Percentiles rank a stretch among this genome's conserved stretches.
phyloP scores from a whole-genome alignment of 2,113 vertebrate species.

The Cacatua alba region DNA sequence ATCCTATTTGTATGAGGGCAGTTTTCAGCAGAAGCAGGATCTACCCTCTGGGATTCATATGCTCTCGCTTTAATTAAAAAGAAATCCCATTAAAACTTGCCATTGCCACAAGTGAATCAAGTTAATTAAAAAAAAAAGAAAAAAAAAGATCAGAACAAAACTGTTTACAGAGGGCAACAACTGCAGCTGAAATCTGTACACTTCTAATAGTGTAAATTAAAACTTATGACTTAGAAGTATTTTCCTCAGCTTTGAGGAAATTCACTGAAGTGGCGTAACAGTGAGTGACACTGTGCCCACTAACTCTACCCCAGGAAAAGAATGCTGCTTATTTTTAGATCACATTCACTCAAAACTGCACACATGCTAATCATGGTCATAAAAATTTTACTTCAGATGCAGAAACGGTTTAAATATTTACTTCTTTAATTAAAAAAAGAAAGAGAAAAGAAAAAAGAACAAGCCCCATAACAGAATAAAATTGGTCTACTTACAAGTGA shows the following conservation, averaged over 20 bases:
- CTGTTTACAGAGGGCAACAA: not conserved
- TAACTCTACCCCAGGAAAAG: not conserved
- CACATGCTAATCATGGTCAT: not conserved
- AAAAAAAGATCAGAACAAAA: not conserved
- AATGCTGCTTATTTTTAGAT: not conserved
- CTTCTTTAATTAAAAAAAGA: not conserved
- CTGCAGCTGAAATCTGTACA: not conserved
- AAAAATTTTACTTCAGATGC: not conserved
- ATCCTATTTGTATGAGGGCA: slow-evolving; percentile 3
- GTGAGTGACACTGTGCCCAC: not conserved
- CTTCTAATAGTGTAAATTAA: not conserved
- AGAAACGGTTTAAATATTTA: slow-evolving; percentile 38
- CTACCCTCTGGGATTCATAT: slow-evolving; percentile 24
- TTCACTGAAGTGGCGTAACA: not conserved
- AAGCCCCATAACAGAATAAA: not conserved
- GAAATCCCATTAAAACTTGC: slow-evolving; percentile 44
- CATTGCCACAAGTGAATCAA: slow-evolving; percentile 10
- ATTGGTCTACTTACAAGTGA: not conserved
- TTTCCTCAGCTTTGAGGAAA: not conserved
- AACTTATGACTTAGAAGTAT: not conserved
- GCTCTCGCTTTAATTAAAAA: slow-evolving; percentile 39
- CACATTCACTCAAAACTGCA: not conserved
- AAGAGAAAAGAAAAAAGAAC: not conserved
- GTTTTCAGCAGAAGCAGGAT: slow-evolving; percentile 39
- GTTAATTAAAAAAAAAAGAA: not conserved